Percentiles rank a stretch among this genome's conserved stretches.
Conservation (phyloP, 2,113 vertebrate species). For the Brienomyrus longianalis region DNA sequence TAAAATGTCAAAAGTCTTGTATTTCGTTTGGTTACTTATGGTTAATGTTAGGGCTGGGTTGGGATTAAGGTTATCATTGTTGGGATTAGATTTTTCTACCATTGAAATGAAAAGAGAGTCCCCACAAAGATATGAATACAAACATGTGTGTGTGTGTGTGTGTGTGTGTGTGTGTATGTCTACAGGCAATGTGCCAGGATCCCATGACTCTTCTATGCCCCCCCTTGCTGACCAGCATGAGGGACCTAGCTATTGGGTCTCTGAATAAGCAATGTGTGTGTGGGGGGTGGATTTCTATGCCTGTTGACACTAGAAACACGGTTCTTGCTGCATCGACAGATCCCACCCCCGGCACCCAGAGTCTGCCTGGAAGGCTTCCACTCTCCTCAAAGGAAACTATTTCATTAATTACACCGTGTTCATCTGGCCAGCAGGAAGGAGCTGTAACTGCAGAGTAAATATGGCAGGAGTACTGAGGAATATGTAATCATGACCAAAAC, state of each 20-base stretch:
- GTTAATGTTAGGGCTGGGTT: not conserved
- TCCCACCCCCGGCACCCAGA: constrained; percentile 6
- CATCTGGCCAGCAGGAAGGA: constrained; percentile 10
- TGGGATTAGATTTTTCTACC: not conserved
- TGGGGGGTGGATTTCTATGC: not conserved
- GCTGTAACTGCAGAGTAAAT: not conserved
- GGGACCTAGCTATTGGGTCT: not conserved
- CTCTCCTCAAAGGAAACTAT: not conserved
- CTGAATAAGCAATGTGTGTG: not conserved
- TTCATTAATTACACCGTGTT: constrained; percentile 18
- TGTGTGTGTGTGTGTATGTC: not conserved
- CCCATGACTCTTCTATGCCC: not conserved
- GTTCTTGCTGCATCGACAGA: constrained; percentile 29
- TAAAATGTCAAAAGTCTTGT: not conserved
- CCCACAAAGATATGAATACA: not conserved
- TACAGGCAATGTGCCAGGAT: not conserved
- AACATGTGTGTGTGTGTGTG: not conserved
- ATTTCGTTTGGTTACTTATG: not conserved
- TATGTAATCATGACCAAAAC: not conserved
- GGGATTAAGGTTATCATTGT: not conserved
- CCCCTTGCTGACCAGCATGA: not conserved
- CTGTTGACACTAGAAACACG: constrained; percentile 27
- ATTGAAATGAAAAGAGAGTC: not conserved
- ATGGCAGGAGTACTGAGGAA: not conserved
- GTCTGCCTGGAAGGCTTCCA: not conserved